These are phyloP conservation scores for Papilio xuthus DNA, from an alignment of 1,140 invertebrate species.

Conservation along the genomic window DNA sequence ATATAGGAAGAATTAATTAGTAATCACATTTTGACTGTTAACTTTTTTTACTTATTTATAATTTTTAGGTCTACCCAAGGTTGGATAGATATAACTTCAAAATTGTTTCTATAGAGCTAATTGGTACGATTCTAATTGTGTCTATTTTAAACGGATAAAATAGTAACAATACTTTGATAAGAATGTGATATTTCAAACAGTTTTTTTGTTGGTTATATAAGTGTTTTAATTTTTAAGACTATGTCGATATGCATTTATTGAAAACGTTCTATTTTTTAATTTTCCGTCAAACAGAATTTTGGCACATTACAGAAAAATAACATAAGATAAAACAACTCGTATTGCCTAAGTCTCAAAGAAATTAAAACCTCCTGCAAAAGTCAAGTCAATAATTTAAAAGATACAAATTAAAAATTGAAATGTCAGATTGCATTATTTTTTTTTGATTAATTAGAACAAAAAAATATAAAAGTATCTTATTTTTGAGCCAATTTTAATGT, in stretches of 20 bases:
- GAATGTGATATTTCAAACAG: constrained; percentile 35
- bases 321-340: constrained; percentile 29
- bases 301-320: constrained; percentile 59
- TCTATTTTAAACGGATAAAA: constrained; percentile 26
- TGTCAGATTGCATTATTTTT: background rate
- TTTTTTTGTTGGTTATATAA: constrained; percentile 11
- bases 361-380: background rate
- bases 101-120: constrained; percentile 31
- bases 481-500: background rate
- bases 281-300: constrained; percentile 47
- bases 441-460: background rate
- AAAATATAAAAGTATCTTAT: background rate
- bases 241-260: constrained; percentile 34
- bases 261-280: background rate
- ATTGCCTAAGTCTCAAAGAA: background rate
- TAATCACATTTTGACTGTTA: constrained; percentile 24
- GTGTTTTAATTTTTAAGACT: constrained; percentile 22
- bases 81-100: constrained; percentile 12
- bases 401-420: background rate
- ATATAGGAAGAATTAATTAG: constrained; percentile 19
- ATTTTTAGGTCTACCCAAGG: background rate
- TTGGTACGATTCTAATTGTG: constrained; percentile 26
- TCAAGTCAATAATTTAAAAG: background rate
- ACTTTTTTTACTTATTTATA: background rate
- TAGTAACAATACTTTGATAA: constrained; percentile 30